Percentiles rank a stretch among this genome's conserved stretches.
Evolutionary conservation across 2,113 vertebrate genomes (phyloP).

Genomic region (Poecilia latipinna): DNA sequence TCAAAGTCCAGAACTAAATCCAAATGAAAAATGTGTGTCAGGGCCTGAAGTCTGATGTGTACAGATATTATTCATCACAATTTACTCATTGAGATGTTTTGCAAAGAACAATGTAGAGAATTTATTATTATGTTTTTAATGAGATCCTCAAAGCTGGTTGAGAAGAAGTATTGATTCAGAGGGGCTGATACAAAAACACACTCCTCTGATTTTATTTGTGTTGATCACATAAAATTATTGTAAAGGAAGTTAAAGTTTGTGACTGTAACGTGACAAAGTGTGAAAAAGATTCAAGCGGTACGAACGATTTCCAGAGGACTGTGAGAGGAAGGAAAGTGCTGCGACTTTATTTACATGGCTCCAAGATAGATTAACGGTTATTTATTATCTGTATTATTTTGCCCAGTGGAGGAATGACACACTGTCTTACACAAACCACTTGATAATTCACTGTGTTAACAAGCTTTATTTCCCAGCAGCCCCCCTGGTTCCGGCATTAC

Average conservation of each 20-base stretch:
- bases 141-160: too few relatives aligned
- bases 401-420: slow-evolving; percentile 65
- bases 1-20: too few relatives aligned
- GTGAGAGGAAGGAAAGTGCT: slow-evolving; percentile 15
- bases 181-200: not conserved
- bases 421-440: slow-evolving; percentile 58
- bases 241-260: not conserved
- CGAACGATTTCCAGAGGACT: not conserved
- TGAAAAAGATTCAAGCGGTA: not conserved
- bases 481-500: slow-evolving; percentile 71
- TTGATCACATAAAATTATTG: not conserved
- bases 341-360: slow-evolving; percentile 47
- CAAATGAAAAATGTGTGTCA: too few relatives aligned
- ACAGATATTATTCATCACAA: too few relatives aligned
- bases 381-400: slow-evolving; percentile 66
- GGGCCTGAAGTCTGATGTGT: too few relatives aligned
- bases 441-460: slow-evolving; percentile 71
- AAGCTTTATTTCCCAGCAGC: slow-evolving; percentile 63
- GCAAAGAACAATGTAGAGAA: too few relatives aligned
- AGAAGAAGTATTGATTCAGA: too few relatives aligned
- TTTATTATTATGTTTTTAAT: too few relatives aligned
- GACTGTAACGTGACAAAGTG: not conserved
- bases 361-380: slow-evolving; percentile 49
- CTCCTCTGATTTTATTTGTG: not conserved
- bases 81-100: too few relatives aligned